phyloP scores from a whole-genome alignment of 2,113 vertebrate species.

The Gallinago media region DNA sequence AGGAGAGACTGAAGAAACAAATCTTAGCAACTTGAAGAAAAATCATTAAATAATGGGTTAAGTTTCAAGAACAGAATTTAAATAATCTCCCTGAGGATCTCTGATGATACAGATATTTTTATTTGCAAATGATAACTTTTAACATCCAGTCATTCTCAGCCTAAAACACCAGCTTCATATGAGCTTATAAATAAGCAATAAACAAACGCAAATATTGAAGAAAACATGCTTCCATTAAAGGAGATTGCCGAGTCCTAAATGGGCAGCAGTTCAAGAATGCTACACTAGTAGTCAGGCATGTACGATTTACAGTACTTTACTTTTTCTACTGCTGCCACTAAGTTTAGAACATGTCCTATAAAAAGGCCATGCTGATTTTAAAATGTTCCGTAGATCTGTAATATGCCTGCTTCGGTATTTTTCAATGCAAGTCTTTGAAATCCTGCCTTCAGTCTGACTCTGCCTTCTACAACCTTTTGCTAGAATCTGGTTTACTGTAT shows the following conservation, averaged over 20 bases:
- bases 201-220: conserved; percentile 67
- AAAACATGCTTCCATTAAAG: conserved; percentile 78
- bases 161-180: not conserved
- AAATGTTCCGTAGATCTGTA: not conserved
- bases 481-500: not conserved
- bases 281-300: conserved; percentile 66
- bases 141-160: not conserved
- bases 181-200: conserved; percentile 62
- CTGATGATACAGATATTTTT: not conserved
- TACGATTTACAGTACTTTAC: conserved; percentile 68
- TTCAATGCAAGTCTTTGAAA: not conserved
- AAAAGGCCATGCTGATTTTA: conserved; percentile 1
- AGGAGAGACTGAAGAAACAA: not conserved
- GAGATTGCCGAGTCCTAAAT: conserved; percentile 66
- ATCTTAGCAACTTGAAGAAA: not conserved
- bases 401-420: not conserved
- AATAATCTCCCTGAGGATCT: not conserved
- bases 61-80: not conserved
- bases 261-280: conserved; percentile 79
- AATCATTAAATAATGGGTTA: not conserved
- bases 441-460: not conserved
- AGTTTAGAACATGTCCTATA: conserved; percentile 62
- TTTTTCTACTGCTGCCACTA: conserved; percentile 64
- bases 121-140: not conserved
- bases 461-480: not conserved